Base-by-base conservation (phyloP, 1,140 invertebrate genomes). In the Wasmannia auropunctata region DNA sequence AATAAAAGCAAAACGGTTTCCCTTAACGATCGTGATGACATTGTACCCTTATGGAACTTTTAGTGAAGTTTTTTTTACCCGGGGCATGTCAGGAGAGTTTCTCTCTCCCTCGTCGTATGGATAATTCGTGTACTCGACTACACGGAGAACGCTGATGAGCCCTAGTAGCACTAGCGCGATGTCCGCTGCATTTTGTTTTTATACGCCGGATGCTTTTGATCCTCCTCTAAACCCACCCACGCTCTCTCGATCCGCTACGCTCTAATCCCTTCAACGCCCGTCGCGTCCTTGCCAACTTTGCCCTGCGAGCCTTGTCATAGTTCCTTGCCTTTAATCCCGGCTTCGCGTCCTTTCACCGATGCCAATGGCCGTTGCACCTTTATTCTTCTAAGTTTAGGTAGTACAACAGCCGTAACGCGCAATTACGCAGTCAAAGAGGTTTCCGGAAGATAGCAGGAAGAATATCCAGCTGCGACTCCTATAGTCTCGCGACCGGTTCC, bases 51-150 rank as follows among this genome's bases (percentile, higher is more conserved):
- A 81, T 31, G 22, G 51, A 22, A 80, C 46, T 80, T 40, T 80
- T 40, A 80, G 77, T 10, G 34, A 58, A 74, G 19, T 34, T 81
- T 83, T 81, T 83, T 83, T 58, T 34, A 14, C 28, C 8, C 54
- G 19, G 10, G 28, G 43, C 25, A 37, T 31, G 70, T 58, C 40
- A 40, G 60, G 25, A 58, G 46, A 83, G 67, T 58, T n/a, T n/a
- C n/a, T n/a, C n/a, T n/a, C n/a, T n/a, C 25, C 19, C 28, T 83
- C 79, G 25, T 34, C 67, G 37, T 49, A 74, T 43, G 51, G 67
- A 83, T 83, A 83, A 83, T 83, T 83, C 79, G 79, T 58, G 65
- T 72, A 40, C 77, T 70, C 79, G 65, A 81, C 67, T 72, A 83
- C 40, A 60, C 67, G 67, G 67, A n/a, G n/a, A 74, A 83, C 79